Base-by-base conservation (phyloP, 1,140 invertebrate species). In the Trichoplusia ni region DNA sequence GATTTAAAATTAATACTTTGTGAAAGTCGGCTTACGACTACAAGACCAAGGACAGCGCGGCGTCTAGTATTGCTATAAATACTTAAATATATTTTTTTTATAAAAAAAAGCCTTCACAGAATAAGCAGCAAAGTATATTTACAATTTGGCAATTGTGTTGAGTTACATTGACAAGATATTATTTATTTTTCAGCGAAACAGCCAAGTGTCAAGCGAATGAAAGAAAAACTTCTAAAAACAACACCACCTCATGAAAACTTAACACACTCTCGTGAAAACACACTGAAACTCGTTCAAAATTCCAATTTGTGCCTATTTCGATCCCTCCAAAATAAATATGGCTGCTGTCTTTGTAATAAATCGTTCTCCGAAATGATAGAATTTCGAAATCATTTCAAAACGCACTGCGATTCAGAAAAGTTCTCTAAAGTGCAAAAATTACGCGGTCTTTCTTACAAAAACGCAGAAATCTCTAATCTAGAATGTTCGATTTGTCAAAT, bases 221-320 rank as follows among this genome's bases (percentile, higher is more conserved):
- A n/a, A n/a, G n/a, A n/a, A n/a, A n/a, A n/a, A n/a, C n/a, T n/a
- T n/a, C n/a, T n/a, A n/a, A n/a, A n/a, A n/a, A n/a, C n/a, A n/a
- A n/a, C n/a, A n/a, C n/a, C n/a, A n/a, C n/a, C n/a, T n/a, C n/a
- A n/a, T n/a, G n/a, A n/a, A n/a, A n/a, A n/a, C n/a, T n/a, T n/a
- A n/a, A n/a, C n/a, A n/a, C n/a, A n/a, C n/a, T n/a, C 11, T 33
- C 44, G 47, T 11, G 68, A 78, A 49, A 71, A 81, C 35, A 75
- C 78, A 0, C 18, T 78, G 1, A 76, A 73, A 53, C 33, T 81
- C 1, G 31, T 78, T 5, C 44, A 69, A 23, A 76, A 81, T 21
- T 81, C 79, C 8, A 82, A 82, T 14, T 51, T 82, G 5, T 82
- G 75, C 38, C 33, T 80, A 4, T 82, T 82, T 37, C 71, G 67